Base-by-base conservation (phyloP, 2,888 invertebrate species). In the Prionchulus punctatus region DNA sequence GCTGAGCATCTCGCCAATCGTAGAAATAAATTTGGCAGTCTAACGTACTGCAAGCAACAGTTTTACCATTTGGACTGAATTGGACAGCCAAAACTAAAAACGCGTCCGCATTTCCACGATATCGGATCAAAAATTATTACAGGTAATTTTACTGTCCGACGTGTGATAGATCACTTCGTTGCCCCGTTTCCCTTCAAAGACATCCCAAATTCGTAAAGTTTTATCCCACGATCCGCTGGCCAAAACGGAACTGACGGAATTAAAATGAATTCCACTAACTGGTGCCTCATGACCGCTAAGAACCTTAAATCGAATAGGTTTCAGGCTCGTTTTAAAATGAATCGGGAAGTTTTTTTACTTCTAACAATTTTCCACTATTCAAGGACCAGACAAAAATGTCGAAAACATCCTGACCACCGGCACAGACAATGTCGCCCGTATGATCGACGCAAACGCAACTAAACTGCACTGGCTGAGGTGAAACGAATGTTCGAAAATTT, bases 341-440 rank as follows among this genome's bases (percentile, higher is more conserved):
- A 36, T 36, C 12, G 36, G 36, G 18, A 18, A 18, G 36, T 36
- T 36, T 36, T 27, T 71, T 67, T 63, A 84, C 85, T 76, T 96
- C 96, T 27, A 98, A 73, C 1, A 99, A 76, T 61, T 83, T 81
- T 1, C 96, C 96, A 48, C 86, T 82, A 75, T 92, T 86, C 67
- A 96, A 78, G 2, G 90, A 90, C 96, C 96, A 99, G 25, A 99
- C 76, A 76, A 82, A 96, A 61, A 98, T 84, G 67, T 94, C 89
- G 74, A 94, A 98, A 28, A 84, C 81, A 72, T 96, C 94, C 66
- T 86, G 85, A 0, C 89, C 89, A 0, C 92, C 94, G 2, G 98
- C 94, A 18, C 87, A 89, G 43, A 96, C 83, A 60, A 98, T 79
- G 70, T 98, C 94, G 21, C 89, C 85, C 27, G 66, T 59, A 1